A percentile compares a stretch with the other conserved stretches of the same genome.
These are phyloP conservation scores for Cosmopolites sordidus DNA, from an alignment of 2,888 invertebrate species.

Conservation along the genomic window DNA sequence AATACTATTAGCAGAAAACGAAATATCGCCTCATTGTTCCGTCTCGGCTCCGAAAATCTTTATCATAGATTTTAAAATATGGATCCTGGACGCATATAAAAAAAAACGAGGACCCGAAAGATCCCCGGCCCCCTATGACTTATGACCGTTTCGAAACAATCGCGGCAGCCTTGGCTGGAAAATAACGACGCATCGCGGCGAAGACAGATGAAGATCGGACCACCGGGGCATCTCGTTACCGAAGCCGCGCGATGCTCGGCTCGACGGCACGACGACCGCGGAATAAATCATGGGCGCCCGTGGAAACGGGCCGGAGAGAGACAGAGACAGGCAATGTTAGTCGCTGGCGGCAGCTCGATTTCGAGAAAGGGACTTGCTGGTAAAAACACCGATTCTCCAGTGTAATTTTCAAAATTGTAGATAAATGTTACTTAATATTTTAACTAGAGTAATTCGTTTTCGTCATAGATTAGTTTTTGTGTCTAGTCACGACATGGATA, in stretches of 20 bases:
- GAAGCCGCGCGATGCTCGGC: conserved; percentile 31
- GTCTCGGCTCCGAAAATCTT: background rate
- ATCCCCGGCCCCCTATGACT: conserved; percentile 29
- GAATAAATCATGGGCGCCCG: conserved; percentile 26
- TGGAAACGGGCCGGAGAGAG: conserved; percentile 6
- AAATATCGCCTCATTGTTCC: background rate
- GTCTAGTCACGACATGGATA: no score
- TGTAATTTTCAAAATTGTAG: no score
- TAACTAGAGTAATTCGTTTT: no score
- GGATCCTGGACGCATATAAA: background rate
- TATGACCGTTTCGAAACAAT: conserved; percentile 27
- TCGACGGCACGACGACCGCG: conserved; percentile 23
- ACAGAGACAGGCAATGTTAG: background rate
- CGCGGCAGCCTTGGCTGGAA: conserved; percentile 24
- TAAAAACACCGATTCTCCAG: no score
- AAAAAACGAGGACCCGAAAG: conserved; percentile 15
- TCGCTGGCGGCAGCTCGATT: no score
- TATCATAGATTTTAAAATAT: conserved; percentile 1
- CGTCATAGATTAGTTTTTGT: no score
- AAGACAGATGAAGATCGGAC: conserved; percentile 46
- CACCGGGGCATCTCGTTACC: conserved; percentile 48
- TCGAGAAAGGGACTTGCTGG: no score
- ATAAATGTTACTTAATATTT: no score
- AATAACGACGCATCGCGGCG: conserved; percentile 25
- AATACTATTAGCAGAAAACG: background rate